Evolutionary conservation across 2,797 vertebrate species (phyloP).

Genomic region (Tapirus indicus): DNA sequence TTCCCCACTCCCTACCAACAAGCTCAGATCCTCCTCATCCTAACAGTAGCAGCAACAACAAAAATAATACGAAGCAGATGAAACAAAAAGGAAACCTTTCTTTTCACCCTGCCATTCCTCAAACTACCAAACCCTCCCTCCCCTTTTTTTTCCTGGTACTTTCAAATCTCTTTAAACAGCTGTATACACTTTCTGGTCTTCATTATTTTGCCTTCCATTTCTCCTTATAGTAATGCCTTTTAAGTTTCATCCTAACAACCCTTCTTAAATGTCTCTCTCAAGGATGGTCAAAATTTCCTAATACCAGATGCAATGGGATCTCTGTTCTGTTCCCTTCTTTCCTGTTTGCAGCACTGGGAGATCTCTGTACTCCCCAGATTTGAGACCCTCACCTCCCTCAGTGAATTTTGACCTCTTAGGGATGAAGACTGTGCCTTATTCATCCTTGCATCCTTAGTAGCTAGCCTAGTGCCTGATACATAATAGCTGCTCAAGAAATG

Average conservation of each 20-base stretch:
- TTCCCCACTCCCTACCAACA: background rate
- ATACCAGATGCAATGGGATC: background rate
- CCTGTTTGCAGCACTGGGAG: background rate
- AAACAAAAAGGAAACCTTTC: background rate
- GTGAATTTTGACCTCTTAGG: background rate
- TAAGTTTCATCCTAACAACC: background rate
- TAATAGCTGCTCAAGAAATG: background rate
- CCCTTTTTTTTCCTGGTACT: background rate
- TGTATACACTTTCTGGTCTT: background rate
- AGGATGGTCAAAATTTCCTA: background rate
- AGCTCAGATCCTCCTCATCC: background rate
- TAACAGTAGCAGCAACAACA: background rate
- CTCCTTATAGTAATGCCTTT: conserved; percentile 29
- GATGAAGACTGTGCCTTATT: background rate
- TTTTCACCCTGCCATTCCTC: background rate
- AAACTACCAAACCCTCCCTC: background rate
- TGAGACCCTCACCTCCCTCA: background rate
- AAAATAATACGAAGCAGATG: background rate
- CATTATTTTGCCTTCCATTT: background rate
- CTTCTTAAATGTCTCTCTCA: background rate
- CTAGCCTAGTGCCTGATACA: background rate
- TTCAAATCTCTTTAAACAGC: background rate
- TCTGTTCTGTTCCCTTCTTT: background rate
- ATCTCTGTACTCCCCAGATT: background rate
- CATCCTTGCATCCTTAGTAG: background rate